phyloP scores from a whole-genome alignment of 2,888 invertebrate genomes.

The Tenthredo notha region DNA sequence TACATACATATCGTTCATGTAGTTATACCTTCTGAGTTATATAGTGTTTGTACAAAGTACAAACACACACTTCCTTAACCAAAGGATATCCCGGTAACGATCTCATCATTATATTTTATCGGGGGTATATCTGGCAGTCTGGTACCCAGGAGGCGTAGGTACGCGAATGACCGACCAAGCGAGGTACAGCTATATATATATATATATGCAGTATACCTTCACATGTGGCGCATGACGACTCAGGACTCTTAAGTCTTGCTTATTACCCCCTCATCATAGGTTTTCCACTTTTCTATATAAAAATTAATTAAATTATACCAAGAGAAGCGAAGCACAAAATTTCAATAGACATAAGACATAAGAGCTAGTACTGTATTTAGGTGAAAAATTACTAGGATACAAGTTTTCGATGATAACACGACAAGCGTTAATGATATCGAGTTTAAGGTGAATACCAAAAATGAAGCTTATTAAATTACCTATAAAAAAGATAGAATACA shows the following conservation, averaged over 20 bases:
- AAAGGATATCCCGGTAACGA: slow-evolving; percentile 50
- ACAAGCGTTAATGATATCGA: not conserved
- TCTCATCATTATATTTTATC: slow-evolving; percentile 55
- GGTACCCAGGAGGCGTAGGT: slow-evolving; percentile 40
- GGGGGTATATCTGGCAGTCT: slow-evolving; percentile 42
- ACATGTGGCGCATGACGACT: slow-evolving; percentile 65
- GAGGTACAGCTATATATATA: not conserved
- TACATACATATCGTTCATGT: not conserved
- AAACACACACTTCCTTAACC: slow-evolving; percentile 47
- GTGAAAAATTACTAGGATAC: not conserved
- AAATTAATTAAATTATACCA: not conserved
- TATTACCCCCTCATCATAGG: not conserved
- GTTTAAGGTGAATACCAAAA: not conserved
- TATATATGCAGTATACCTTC: slow-evolving; percentile 65
- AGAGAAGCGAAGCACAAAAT: not conserved
- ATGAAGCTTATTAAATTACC: not conserved
- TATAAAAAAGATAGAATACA: not conserved
- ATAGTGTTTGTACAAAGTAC: slow-evolving; percentile 46
- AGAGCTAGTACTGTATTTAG: not conserved
- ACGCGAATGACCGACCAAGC: slow-evolving; percentile 39
- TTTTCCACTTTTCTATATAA: not conserved
- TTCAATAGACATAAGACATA: not conserved
- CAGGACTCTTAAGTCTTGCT: slow-evolving; percentile 5
- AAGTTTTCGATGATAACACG: not conserved
- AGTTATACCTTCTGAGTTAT: not conserved